phyloP scores from a whole-genome alignment of 2,888 invertebrate genomes.

The Phalera bucephala region DNA sequence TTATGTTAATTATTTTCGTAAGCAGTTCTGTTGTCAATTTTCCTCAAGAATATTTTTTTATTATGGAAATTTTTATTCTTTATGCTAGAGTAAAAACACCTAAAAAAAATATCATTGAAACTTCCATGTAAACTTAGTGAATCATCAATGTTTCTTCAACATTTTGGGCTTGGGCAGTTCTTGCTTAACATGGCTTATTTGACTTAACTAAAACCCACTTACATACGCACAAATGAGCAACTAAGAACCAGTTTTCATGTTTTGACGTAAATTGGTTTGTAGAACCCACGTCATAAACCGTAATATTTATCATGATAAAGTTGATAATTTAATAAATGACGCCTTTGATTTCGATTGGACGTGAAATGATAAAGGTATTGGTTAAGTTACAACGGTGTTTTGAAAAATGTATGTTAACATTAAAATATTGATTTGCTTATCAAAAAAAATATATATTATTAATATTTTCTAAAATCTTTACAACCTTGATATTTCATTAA shows the following conservation, averaged over 20 bases:
- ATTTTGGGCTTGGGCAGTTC: constrained; percentile 1
- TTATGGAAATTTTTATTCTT: neutral
- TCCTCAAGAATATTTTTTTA: neutral
- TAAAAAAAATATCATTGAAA: too few species aligned
- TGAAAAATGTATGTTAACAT: too few species aligned
- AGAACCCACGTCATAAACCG: constrained; percentile 31
- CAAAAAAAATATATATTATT: too few species aligned
- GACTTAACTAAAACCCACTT: constrained; percentile 7
- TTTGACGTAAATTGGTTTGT: constrained; percentile 33
- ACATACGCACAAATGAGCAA: constrained; percentile 6
- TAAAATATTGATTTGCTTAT: too few species aligned
- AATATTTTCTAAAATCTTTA: too few species aligned
- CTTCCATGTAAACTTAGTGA: constrained; percentile 1
- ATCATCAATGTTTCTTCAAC: constrained; percentile 4
- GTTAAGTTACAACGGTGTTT: too few species aligned
- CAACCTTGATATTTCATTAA: too few species aligned
- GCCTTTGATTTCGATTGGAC: constrained; percentile 55
- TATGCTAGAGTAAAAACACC: too few species aligned
- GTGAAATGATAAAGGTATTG: too few species aligned
- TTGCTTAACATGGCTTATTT: neutral
- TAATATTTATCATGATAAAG: constrained; percentile 32
- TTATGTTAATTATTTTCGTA: too few species aligned
- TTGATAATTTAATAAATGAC: constrained; percentile 39
- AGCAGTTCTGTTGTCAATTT: too few species aligned
- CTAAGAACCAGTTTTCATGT: constrained; percentile 21